Base-by-base conservation (phyloP, 2,113 vertebrate genomes). In the Probosciger aterrimus region DNA sequence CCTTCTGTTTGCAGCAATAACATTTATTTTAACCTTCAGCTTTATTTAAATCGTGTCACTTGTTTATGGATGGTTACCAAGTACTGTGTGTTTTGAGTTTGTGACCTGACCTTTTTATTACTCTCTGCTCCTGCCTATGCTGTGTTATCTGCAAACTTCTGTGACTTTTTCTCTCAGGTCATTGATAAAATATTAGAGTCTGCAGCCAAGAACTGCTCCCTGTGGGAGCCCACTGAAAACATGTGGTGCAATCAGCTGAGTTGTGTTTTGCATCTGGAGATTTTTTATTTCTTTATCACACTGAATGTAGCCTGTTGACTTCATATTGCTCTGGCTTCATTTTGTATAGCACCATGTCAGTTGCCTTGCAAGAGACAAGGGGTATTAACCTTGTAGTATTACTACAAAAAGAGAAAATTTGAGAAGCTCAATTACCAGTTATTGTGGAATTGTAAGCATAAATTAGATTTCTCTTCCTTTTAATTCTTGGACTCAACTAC, bases 91-190 rank as follows among this genome's bases (percentile, higher is more conserved):
- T 93, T 93, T 93, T 80, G 63, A 17, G 68, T 91, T 73, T 63
- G 81, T 80, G 81, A 59, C 78, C n/a, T 73, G 83, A 89, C 35
- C 20, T 82, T 87, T 92, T 79, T 71, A 65, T 89, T 89, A 16
- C 31, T 68, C 2, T 0, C 69, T 78, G 65, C 17, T 52, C 47
- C 28, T 76, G 55, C 65, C 65, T 74, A 71, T 87, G 47, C 11
- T 82, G 27, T 1, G 1, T 89, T 92, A 76, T 82, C 47, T 92
- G 52, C 57, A 85, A 2, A 39, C 41, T 92, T 70, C 28, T 47
- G 67, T 92, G 62, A 80, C 86, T 86, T 88, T 75, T 92, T 22
- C 44, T 92, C 70, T 69, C 62, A 31, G 63, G 37, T 87, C 62
- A 41, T 6, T 90, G 93, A 90, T 85, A 87, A 92, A 67, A 37